Base-by-base conservation (phyloP, 2,888 invertebrate species). In the Oscheius sp. region DNA sequence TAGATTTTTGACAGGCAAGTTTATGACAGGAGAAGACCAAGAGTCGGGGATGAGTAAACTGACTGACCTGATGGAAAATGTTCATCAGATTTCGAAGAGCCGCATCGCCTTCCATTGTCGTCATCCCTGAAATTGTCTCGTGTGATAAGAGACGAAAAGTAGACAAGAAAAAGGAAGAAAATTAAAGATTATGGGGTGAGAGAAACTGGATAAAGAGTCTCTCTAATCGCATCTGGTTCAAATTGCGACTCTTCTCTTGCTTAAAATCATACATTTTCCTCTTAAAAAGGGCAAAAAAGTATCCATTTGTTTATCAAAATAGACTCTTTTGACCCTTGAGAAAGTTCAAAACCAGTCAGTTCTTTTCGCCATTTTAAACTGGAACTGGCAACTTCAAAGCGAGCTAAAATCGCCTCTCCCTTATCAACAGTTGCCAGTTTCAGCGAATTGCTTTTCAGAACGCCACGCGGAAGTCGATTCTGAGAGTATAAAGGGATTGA, bases 341-440 rank as follows among this genome's bases (percentile, higher is more conserved):
- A n/a, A n/a, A n/a, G n/a, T n/a, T n/a, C n/a, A n/a, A n/a, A n/a
- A n/a, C n/a, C n/a, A n/a, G n/a, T n/a, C n/a, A n/a, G n/a, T n/a
- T n/a, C n/a, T n/a, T n/a, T n/a, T n/a, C n/a, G n/a, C n/a, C n/a
- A 42, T 12, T 17, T n/a, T 42, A 42, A 42, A 34, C 6, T 34
- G 37, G 37, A 34, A 42, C 15, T 15, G n/a, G n/a, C n/a, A 12
- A 42, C 4, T 34, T 25, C 6, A 57, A 57, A 37, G 37, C 6
- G 45, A 45, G 45, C 20, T 8, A 20, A 27, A 31, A 61, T 20
- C 29, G 31, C 15, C 29, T 20, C 42, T 25, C n/a, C n/a, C 61
- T 61, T 61, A 61, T 61, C 61, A 61, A 42, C 61, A 45, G 45
- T 61, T 61, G 61, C 29, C 61, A 61, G 61, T 61, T 61, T 61